Conservation (phyloP, 2,888 invertebrate genomes). For the Perizoma affinitatum region DNA sequence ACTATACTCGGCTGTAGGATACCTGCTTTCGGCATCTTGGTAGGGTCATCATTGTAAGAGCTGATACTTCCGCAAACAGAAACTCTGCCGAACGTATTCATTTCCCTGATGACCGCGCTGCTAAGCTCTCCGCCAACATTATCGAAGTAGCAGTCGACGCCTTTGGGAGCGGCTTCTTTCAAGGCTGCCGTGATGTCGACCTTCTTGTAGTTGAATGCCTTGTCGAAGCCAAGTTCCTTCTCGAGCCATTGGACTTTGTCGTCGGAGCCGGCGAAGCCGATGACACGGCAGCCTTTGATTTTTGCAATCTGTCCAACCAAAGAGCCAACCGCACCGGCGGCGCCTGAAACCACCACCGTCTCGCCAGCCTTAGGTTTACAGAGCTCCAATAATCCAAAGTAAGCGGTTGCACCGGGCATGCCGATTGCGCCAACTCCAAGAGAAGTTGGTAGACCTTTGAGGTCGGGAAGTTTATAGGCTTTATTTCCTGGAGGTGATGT, state of each 20-base stretch:
- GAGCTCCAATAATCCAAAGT: conserved; percentile 87
- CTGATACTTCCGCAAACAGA: conserved; percentile 86
- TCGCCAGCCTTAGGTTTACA: conserved; percentile 88
- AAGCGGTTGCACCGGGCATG: conserved; percentile 89
- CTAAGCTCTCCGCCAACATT: conserved; percentile 88
- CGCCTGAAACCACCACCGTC: conserved; percentile 88
- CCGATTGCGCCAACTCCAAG: conserved; percentile 85
- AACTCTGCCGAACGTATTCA: conserved; percentile 84
- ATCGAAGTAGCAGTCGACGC: conserved; percentile 89
- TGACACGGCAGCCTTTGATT: conserved; percentile 84
- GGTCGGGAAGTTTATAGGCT: conserved; percentile 75
- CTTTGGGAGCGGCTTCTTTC: conserved; percentile 67
- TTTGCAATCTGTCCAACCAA: conserved; percentile 90
- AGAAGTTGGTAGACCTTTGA: conserved; percentile 79
- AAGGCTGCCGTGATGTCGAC: conserved; percentile 80
- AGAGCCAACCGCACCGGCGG: conserved; percentile 90
- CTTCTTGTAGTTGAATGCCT: conserved; percentile 89
- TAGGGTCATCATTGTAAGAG: conserved; percentile 64
- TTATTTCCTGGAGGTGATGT: conserved; percentile 11
- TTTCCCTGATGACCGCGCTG: conserved; percentile 80
- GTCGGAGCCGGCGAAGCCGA: conserved; percentile 89
- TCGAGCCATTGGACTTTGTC: conserved; percentile 88
- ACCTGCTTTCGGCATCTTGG: conserved; percentile 55
- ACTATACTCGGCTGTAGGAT: conserved; percentile 83
- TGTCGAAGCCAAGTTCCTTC: conserved; percentile 87